These are phyloP conservation scores for Onychomys torridus DNA, from an alignment of 2,797 vertebrate species.

Conservation along the genomic window DNA sequence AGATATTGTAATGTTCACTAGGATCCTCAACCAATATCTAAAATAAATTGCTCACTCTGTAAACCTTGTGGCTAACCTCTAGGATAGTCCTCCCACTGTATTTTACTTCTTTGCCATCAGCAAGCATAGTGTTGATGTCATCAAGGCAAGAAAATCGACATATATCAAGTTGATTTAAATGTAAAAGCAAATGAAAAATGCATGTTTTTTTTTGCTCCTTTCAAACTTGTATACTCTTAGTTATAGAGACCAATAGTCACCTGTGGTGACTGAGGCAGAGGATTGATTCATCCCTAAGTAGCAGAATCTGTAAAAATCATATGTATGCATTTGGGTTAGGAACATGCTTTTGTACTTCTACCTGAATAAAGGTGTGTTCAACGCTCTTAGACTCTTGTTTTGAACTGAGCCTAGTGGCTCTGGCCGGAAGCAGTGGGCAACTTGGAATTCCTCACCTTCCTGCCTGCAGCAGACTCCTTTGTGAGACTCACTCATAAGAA, in stretches of 20 bases:
- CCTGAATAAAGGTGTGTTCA: slow-evolving; percentile 81
- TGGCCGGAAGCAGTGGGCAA: slow-evolving; percentile 30
- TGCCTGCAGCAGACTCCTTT: slow-evolving; percentile 32
- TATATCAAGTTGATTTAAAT: slow-evolving; percentile 64
- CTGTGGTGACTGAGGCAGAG: slow-evolving; percentile 57
- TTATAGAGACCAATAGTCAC: slow-evolving; percentile 67
- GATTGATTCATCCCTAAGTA: slow-evolving; percentile 66
- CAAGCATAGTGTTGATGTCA: slow-evolving; percentile 62
- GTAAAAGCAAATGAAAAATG: slow-evolving; percentile 75
- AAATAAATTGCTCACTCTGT: slow-evolving; percentile 60
- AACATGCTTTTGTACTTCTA: slow-evolving; percentile 80
- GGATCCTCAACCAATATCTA: slow-evolving; percentile 64
- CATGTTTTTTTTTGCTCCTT: slow-evolving; percentile 38
- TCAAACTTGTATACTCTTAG: slow-evolving; percentile 64
- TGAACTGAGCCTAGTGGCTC: slow-evolving; percentile 60
- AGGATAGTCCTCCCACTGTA: slow-evolving; percentile 69
- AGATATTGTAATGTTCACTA: slow-evolving; percentile 61
- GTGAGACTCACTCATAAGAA: slow-evolving; percentile 22
- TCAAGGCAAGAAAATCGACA: slow-evolving; percentile 68
- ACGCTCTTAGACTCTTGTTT: slow-evolving; percentile 73
- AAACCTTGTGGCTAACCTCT: slow-evolving; percentile 67
- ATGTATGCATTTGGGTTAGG: slow-evolving; percentile 77
- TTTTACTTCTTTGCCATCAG: slow-evolving; percentile 69
- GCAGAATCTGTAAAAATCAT: slow-evolving; percentile 72
- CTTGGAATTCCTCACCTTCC: slow-evolving; percentile 22